Conservation (phyloP, 2,797 vertebrate species). For the Chaunax sp. region DNA sequence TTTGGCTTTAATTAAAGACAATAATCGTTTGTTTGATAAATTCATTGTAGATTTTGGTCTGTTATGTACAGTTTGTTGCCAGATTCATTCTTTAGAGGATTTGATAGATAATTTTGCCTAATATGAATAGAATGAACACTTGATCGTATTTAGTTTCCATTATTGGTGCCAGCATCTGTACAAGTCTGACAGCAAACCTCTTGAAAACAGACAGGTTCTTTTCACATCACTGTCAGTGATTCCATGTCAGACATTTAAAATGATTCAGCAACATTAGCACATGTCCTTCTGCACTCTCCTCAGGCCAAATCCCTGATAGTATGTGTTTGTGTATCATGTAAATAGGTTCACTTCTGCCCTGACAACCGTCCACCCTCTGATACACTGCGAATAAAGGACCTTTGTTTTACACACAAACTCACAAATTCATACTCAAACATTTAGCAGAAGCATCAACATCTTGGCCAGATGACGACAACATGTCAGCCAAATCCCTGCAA, state of each 20-base stretch:
- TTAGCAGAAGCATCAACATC: conserved; percentile 1
- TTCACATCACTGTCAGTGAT: conserved; percentile 19
- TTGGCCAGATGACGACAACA: conserved; percentile 17
- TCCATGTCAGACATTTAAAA: conserved; percentile 16
- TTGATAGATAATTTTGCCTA: background rate
- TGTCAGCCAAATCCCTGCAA: conserved; percentile 21
- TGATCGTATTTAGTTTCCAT: conserved; percentile 42
- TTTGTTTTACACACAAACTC: conserved; percentile 36
- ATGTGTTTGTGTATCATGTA: conserved; percentile 27
- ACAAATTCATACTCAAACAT: conserved; percentile 1
- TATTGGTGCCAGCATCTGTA: conserved; percentile 27
- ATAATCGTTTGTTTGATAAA: background rate
- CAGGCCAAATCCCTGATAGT: background rate
- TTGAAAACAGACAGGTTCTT: background rate
- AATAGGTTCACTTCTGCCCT: conserved; percentile 54
- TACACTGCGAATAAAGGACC: conserved; percentile 41
- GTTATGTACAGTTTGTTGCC: background rate
- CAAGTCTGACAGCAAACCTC: conserved; percentile 9
- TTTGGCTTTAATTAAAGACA: background rate
- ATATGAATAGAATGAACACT: conserved; percentile 12
- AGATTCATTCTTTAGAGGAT: background rate
- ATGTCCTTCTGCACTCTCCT: background rate
- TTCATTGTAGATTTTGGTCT: background rate
- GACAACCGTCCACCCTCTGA: conserved; percentile 54
- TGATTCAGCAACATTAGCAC: background rate